Evolutionary conservation across 2,888 invertebrate genomes (phyloP).

Genomic region (Amblyjoppa proteus): DNA sequence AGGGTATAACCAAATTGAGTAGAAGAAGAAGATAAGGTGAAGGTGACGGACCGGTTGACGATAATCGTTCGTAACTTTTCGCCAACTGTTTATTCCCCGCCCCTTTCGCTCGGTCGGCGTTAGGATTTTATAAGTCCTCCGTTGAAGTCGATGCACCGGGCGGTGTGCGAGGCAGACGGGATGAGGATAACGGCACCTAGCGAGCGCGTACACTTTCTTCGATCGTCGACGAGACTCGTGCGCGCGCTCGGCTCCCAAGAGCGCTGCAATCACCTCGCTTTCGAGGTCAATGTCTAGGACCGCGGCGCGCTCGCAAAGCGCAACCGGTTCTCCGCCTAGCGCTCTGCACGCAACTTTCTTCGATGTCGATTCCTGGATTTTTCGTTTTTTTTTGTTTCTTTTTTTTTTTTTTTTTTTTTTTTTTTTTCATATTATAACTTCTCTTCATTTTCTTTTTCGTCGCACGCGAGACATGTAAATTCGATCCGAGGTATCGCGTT

Average conservation of each 20-base stretch:
- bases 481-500: neutral
- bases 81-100: too few species aligned
- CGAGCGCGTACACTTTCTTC: slow-evolving; percentile 84
- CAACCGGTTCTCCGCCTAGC: slow-evolving; percentile 61
- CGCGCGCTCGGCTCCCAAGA: slow-evolving; percentile 12
- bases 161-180: neutral
- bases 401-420: neutral
- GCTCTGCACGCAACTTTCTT: slow-evolving; percentile 62
- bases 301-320: slow-evolving; percentile 53
- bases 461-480: neutral
- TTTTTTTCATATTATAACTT: neutral
- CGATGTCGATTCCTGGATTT: slow-evolving; percentile 38
- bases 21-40: too few species aligned
- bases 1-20: too few species aligned
- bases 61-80: too few species aligned
- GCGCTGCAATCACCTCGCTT: slow-evolving; percentile 76
- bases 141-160: neutral
- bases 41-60: too few species aligned
- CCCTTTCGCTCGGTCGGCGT: neutral
- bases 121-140: neutral
- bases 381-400: neutral
- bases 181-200: slow-evolving; percentile 48
- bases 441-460: slow-evolving; percentile 7
- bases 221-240: slow-evolving; percentile 56
- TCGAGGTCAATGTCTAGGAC: slow-evolving; percentile 81